Percentiles rank a stretch among this genome's conserved stretches.
These are phyloP conservation scores for Dendroctonus valens DNA, from an alignment of 1,140 invertebrate genomes.

Conservation along the genomic window DNA sequence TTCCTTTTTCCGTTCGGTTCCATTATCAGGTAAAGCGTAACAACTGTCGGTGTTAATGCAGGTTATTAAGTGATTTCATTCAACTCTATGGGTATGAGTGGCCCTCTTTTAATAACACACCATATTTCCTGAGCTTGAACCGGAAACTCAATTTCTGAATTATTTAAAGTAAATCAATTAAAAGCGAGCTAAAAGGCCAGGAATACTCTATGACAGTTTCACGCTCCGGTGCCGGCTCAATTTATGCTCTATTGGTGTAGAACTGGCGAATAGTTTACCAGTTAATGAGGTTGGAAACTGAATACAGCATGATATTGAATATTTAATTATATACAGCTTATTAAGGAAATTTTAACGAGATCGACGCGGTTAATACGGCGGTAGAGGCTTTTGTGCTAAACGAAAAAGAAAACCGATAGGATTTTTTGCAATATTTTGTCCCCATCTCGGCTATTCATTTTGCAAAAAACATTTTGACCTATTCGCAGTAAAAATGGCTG, in stretches of 20 bases:
- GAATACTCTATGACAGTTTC: slow-evolving; percentile 26
- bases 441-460: too few relatives aligned
- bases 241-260: slow-evolving; percentile 31
- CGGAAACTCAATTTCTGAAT: slow-evolving; percentile 20
- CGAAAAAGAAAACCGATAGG: too few relatives aligned
- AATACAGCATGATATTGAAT: slow-evolving; percentile 20
- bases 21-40: too few relatives aligned
- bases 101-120: background rate
- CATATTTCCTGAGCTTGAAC: slow-evolving; percentile 10
- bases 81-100: background rate
- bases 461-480: too few relatives aligned
- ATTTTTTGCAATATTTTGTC: too few relatives aligned
- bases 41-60: too few relatives aligned
- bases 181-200: slow-evolving; percentile 12
- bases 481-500: too few relatives aligned
- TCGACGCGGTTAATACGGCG: too few relatives aligned
- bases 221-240: slow-evolving; percentile 21
- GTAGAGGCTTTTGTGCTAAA: too few relatives aligned
- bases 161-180: slow-evolving; percentile 30
- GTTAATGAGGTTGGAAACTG: slow-evolving; percentile 26
- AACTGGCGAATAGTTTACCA: slow-evolving; percentile 26
- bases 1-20: too few relatives aligned
- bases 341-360: too few relatives aligned
- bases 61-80: background rate
- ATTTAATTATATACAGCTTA: slow-evolving; percentile 23